These are phyloP conservation scores for Psittacula echo DNA, from an alignment of 2,797 vertebrate species.

Conservation along the genomic window DNA sequence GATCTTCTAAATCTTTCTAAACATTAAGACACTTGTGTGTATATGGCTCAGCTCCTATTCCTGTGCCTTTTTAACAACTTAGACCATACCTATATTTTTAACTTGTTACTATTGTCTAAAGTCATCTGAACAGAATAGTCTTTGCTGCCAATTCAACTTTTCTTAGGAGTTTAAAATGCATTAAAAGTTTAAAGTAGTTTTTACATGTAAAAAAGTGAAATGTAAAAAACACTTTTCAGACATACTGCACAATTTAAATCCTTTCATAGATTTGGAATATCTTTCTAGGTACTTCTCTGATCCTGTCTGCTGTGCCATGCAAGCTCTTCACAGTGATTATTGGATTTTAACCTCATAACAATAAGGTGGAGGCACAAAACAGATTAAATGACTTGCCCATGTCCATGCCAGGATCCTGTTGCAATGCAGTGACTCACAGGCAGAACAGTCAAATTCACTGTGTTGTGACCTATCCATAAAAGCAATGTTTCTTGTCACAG, in stretches of 20 bases:
- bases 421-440: slow-evolving; percentile 24
- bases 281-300: not conserved
- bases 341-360: slow-evolving; percentile 33
- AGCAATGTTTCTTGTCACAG: slow-evolving; percentile 37
- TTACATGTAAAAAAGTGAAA: fast-evolving
- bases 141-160: not conserved
- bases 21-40: not conserved
- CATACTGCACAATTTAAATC: not conserved
- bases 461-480: slow-evolving; percentile 1
- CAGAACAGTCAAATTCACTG: slow-evolving; percentile 2
- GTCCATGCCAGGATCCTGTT: slow-evolving; percentile 20
- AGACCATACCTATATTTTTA: not conserved
- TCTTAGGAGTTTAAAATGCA: not conserved
- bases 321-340: not conserved
- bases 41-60: not conserved
- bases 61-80: not conserved
- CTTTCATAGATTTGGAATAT: not conserved
- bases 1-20: not conserved
- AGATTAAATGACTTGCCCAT: not conserved
- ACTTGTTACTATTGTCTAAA: not conserved
- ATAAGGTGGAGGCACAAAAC: slow-evolving; percentile 15
- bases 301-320: not conserved
- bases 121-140: not conserved
- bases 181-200: not conserved
- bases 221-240: not conserved